Evolutionary conservation across 2,888 invertebrate genomes (phyloP).

Genomic region (Phyllotreta cruciferae): DNA sequence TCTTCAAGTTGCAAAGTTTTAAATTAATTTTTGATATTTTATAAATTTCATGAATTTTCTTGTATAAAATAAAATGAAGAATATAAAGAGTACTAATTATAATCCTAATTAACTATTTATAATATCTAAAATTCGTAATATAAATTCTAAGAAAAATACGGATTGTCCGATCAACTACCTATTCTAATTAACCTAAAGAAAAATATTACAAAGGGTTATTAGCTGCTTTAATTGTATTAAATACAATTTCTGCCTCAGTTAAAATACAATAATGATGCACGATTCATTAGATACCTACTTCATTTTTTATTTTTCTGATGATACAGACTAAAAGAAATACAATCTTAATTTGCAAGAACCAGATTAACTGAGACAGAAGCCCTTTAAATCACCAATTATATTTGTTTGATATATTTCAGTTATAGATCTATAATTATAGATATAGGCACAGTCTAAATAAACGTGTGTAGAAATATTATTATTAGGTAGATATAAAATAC

Average conservation of each 20-base stretch:
- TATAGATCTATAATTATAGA: constrained; percentile 24
- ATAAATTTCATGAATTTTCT: no score
- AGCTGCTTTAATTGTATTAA: not conserved
- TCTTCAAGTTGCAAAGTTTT: no score
- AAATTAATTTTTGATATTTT: no score
- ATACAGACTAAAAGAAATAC: not conserved
- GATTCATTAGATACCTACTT: not conserved
- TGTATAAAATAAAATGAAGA: constrained; percentile 9
- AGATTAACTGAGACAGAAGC: constrained; percentile 6
- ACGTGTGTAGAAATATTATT: constrained; percentile 39
- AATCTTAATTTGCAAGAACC: not conserved
- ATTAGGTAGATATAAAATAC: constrained; percentile 33
- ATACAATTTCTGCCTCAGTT: not conserved
- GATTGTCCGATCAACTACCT: constrained; percentile 34
- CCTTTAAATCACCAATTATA: not conserved
- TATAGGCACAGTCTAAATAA: constrained; percentile 40
- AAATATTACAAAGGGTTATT: constrained; percentile 13
- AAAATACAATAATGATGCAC: not conserved
- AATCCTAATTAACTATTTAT: constrained; percentile 14
- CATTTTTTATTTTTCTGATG: no score
- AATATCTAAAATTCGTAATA: no score
- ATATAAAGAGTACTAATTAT: constrained; percentile 5
- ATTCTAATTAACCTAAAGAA: constrained; percentile 16
- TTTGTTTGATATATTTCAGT: constrained; percentile 2
- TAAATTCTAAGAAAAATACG: constrained; percentile 34